Base-by-base conservation (phyloP, 1,140 invertebrate species). In the Drosophila nebulosa region DNA sequence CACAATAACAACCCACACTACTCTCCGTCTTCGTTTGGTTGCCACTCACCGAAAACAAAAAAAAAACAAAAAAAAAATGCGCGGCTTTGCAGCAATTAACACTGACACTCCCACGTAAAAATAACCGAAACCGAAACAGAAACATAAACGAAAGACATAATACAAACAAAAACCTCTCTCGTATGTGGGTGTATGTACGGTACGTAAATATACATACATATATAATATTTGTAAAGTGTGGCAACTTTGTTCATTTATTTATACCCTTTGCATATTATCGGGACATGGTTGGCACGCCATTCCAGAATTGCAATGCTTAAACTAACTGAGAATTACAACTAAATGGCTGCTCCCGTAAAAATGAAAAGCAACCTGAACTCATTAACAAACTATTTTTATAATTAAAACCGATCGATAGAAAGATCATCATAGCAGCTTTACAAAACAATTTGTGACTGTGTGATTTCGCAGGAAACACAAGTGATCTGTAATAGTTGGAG, bases 51-150 rank as follows among this genome's bases (percentile, higher is more conserved):
- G 12, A 30, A 30, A 27, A 27, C 3, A 27, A 27, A 27, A 27
- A 27, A 27, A 27, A 27, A 32, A 32, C 9, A 32, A 32, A 32
- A 32, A 9, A 59, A 80, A 55, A 78, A 78, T 80, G 81, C 74
- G 70, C 68, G 78, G 62, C 78, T 88, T 86, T 75, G 74, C 62
- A 66, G 78, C 81, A 88, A 86, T 86, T 88, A 86, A 86, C 60
- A 73, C 81, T 88, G 78, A 71, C 81, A 86, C 83, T 88, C 81
- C 83, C 81, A 86, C 81, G 83, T 78, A 61, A 52, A 68, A 46
- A 46, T 46, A 21, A 24, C 32, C 18, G 0, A 50, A 42, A 57
- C n/a, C n/a, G 32, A 27, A 60, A 59, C 39, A 50, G 51, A 32
- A 59, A 56, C 46, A 42, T 10, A 30, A 27, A 74, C 27, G 58